A percentile compares a stretch with the other conserved stretches of the same genome.
Conservation (phyloP, 2,797 vertebrate genomes). For the Urophycis tenuis region DNA sequence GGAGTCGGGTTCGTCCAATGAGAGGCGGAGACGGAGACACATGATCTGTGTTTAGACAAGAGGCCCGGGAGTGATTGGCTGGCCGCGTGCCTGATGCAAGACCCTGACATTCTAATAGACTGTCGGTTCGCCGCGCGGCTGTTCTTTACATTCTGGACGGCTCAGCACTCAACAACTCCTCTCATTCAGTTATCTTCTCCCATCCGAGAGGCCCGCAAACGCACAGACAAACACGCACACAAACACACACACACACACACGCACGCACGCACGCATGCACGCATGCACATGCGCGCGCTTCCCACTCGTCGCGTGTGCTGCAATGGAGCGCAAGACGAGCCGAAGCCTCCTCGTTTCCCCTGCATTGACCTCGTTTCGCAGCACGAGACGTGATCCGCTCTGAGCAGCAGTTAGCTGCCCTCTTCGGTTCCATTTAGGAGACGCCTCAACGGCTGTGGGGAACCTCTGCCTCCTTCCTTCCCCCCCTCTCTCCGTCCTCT, state of each 20-base stretch:
- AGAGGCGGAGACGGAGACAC: constrained; percentile 13
- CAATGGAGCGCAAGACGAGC: too few species aligned
- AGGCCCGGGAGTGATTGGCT: constrained; percentile 43
- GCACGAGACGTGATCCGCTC: constrained; percentile 24
- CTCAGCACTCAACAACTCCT: constrained; percentile 10
- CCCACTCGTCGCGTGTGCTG: too few species aligned
- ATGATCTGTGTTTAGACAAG: constrained; percentile 17
- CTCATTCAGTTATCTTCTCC: background rate
- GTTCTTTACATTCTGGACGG: constrained; percentile 24
- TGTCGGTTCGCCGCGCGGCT: constrained; percentile 37
- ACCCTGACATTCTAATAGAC: constrained; percentile 48
- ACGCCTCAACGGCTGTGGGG: constrained; percentile 33
- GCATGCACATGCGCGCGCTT: constrained; percentile 4
- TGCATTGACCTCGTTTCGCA: constrained; percentile 17
- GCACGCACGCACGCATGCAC: background rate
- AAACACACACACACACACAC: background rate
- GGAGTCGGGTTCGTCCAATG: constrained; percentile 21
- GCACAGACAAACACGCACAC: background rate
- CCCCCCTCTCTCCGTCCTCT: constrained; percentile 17
- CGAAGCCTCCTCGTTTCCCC: constrained; percentile 26
- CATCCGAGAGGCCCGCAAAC: background rate
- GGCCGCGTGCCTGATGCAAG: constrained; percentile 55
- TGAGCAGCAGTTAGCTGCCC: constrained; percentile 18
- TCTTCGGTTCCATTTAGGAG: constrained; percentile 25
- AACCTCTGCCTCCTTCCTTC: constrained; percentile 14